Percentiles rank a stretch among this genome's conserved stretches.
phyloP scores from a whole-genome alignment of 2,113 vertebrate species.

The Callipepla californica region DNA sequence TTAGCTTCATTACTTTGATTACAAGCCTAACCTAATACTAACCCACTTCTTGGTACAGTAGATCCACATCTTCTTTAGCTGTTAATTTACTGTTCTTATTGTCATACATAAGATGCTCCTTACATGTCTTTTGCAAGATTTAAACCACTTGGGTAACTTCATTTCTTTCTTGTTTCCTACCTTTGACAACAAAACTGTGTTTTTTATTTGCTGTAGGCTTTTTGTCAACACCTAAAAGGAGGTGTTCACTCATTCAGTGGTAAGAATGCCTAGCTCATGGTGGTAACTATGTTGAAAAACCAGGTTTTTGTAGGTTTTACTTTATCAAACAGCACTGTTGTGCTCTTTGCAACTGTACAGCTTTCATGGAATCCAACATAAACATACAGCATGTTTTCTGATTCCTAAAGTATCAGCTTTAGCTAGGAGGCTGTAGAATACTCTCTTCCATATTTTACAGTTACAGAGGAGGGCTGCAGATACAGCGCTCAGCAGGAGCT shows the following conservation, averaged over 20 bases:
- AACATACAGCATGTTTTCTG: background rate
- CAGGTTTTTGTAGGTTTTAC: too few relatives aligned
- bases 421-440: background rate
- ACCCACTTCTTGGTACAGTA: background rate
- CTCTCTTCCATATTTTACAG: background rate
- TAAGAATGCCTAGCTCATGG: too few relatives aligned
- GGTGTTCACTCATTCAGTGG: background rate
- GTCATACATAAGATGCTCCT: background rate
- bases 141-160: background rate
- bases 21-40: background rate
- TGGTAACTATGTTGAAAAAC: too few relatives aligned
- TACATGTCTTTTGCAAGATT: background rate
- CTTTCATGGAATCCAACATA: background rate
- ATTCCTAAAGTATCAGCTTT: background rate
- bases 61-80: background rate
- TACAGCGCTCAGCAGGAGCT: background rate
- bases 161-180: background rate
- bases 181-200: background rate
- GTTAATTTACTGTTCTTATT: background rate
- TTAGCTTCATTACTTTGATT: background rate
- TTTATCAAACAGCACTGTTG: too few relatives aligned
- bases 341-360: too few relatives aligned
- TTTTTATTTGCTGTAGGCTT: background rate
- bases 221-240: background rate
- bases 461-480: background rate